Conservation (phyloP, 1,140 invertebrate genomes). For the Cataglyphis hispanica region DNA sequence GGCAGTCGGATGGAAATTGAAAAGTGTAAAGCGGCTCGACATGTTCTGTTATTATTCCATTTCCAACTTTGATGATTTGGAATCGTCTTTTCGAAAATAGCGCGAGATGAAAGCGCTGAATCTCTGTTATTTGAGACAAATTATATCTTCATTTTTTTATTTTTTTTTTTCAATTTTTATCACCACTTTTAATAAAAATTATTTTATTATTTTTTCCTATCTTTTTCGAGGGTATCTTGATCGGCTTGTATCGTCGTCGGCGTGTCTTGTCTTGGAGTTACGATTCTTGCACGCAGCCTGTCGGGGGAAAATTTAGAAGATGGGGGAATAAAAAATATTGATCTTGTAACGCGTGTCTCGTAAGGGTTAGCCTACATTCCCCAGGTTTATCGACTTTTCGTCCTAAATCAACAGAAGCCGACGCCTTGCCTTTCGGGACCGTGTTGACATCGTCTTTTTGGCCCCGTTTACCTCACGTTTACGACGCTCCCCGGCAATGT, state of each 20-base stretch:
- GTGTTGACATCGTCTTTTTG: slow-evolving; percentile 74
- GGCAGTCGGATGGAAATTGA: slow-evolving; percentile 70
- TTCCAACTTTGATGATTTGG: slow-evolving; percentile 29
- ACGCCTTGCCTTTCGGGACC: slow-evolving; percentile 61
- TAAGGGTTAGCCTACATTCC: slow-evolving; percentile 75
- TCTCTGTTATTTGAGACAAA: neutral
- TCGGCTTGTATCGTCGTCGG: neutral
- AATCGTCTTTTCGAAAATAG: slow-evolving; percentile 5
- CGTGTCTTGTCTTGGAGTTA: neutral
- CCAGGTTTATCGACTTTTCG: slow-evolving; percentile 71
- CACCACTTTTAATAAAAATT: neutral
- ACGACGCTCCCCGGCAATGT: slow-evolving; percentile 53
- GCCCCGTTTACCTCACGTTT: slow-evolving; percentile 68
- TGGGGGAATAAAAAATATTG: slow-evolving; percentile 77
- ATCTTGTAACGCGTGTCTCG: slow-evolving; percentile 76
- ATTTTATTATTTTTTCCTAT: neutral
- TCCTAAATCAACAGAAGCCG: slow-evolving; percentile 79
- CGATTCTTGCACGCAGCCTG: slow-evolving; percentile 18
- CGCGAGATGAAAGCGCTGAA: neutral
- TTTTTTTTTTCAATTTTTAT: neutral
- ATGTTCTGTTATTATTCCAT: slow-evolving; percentile 28
- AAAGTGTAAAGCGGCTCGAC: slow-evolving; percentile 70
- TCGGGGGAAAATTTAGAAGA: slow-evolving; percentile 20
- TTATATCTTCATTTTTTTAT: neutral
- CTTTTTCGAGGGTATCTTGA: neutral